These are phyloP conservation scores for Propithecus deckenii DNA, from an alignment of 2,797 vertebrate species.

Conservation along the genomic window DNA sequence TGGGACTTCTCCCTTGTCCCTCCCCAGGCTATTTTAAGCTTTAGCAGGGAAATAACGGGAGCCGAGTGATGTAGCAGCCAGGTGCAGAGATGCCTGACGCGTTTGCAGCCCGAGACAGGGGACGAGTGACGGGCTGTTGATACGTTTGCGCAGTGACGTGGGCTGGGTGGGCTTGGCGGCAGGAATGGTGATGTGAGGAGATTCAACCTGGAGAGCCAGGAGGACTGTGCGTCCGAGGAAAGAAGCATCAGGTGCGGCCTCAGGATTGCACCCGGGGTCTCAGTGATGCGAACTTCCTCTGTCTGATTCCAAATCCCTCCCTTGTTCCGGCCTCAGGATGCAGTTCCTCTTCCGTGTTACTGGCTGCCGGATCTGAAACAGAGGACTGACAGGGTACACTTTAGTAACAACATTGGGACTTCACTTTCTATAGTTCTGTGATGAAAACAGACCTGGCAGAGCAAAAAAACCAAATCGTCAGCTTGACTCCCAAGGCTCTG, in stretches of 20 bases:
- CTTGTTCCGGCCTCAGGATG: not conserved
- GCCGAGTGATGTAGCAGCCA: not conserved
- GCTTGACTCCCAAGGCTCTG: not conserved
- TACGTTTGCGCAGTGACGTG: fast-evolving
- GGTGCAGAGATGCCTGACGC: not conserved
- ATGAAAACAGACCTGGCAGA: not conserved
- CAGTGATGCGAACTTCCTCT: not conserved
- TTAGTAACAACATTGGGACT: not conserved
- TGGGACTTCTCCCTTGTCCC: not conserved
- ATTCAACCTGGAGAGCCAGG: not conserved
- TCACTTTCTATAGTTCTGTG: not conserved
- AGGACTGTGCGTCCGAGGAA: not conserved
- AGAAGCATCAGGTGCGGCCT: not conserved
- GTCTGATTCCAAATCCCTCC: not conserved
- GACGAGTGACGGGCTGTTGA: not conserved
- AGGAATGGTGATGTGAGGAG: not conserved
- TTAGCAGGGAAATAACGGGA: not conserved
- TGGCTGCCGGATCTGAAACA: not conserved
- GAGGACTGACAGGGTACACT: not conserved
- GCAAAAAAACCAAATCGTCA: not conserved
- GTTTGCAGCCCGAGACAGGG: not conserved
- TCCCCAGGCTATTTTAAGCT: not conserved
- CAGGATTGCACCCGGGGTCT: not conserved
- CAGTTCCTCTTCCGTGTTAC: not conserved
- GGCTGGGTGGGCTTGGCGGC: fast-evolving